Base-by-base conservation (phyloP, 2,113 vertebrate species). In the Petrocephalus microphthalmus region DNA sequence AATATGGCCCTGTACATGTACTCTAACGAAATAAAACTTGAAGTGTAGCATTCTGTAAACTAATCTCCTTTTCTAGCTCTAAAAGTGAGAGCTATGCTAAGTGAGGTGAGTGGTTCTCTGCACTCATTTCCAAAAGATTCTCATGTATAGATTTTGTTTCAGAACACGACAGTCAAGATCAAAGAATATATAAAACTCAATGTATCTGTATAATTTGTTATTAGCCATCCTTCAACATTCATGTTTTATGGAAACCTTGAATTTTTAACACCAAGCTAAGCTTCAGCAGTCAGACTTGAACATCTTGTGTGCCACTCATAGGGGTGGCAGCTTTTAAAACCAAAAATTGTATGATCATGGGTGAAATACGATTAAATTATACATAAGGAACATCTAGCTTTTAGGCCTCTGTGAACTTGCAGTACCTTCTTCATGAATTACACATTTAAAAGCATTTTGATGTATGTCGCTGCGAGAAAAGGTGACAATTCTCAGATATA, bases 361-460 rank as follows among this genome's bases (percentile, higher is more conserved):
- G 74, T 86, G 71, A 89, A 89, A 87, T 89, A 81, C 89, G 84
- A 88, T 78, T 91, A 88, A 91, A 91, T 91, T 89, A 91, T 87
- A 89, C 83, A 88, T 91, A 83, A 86, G 47, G 83, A 84, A 45
- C 25, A 88, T 84, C 74, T 37, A 57, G 56, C 86, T 56, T 86
- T 82, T 45, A 71, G 87, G 51, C 49, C 22, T 87, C 51, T 86
- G 25, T 56, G 85, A 89, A 51, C 87, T 87, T 37, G 57, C 25
- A 52, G 85, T 81, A 52, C n/a, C 71, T 37, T 87, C 49, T 88
- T 84, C 78, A 88, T 10, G 74, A 45, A 45, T 33, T 83, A 83
- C 51, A 29, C 49, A 86, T 85, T 89, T 86, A 56, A 89, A 74
- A 74, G 56, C 60, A 78, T 86, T 89, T 89, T 89, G 60, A 89